Percentiles rank a stretch among this genome's conserved stretches.
Evolutionary conservation across 2,888 invertebrate species (phyloP).

Genomic region (Biston betularia): DNA sequence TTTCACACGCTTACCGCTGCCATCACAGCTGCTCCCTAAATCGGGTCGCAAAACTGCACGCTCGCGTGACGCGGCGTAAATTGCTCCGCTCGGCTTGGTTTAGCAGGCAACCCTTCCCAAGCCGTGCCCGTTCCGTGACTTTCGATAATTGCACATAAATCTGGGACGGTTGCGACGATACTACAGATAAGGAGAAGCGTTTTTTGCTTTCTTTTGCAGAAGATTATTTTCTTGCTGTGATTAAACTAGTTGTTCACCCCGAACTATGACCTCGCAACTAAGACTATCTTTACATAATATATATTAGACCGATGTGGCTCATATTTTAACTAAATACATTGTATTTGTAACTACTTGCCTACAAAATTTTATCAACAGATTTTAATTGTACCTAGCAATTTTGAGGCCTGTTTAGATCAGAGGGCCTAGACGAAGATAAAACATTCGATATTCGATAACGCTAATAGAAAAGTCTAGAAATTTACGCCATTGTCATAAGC

Average conservation of each 20-base stretch:
- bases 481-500: no score
- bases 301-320: no score
- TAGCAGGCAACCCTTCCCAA: slow-evolving; percentile 35
- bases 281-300: not conserved
- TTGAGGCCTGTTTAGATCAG: no score
- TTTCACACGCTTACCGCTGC: slow-evolving; percentile 7
- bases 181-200: slow-evolving; percentile 16
- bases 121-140: slow-evolving; percentile 36
- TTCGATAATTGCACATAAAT: slow-evolving; percentile 43
- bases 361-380: no score
- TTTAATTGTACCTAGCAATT: no score
- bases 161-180: slow-evolving; percentile 22
- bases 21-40: slow-evolving; percentile 30
- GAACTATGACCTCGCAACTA: not conserved
- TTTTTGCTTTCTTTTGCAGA: slow-evolving; percentile 4
- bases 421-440: no score
- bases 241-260: not conserved
- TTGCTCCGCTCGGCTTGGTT: slow-evolving; percentile 41
- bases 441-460: no score
- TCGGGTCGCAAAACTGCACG: slow-evolving; percentile 54
- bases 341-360: no score
- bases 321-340: not conserved
- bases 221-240: not conserved
- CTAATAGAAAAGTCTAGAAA: no score
- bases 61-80: slow-evolving; percentile 60